Base-by-base conservation (phyloP, 2,888 invertebrate species). In the Lasioglossum leucozonium region DNA sequence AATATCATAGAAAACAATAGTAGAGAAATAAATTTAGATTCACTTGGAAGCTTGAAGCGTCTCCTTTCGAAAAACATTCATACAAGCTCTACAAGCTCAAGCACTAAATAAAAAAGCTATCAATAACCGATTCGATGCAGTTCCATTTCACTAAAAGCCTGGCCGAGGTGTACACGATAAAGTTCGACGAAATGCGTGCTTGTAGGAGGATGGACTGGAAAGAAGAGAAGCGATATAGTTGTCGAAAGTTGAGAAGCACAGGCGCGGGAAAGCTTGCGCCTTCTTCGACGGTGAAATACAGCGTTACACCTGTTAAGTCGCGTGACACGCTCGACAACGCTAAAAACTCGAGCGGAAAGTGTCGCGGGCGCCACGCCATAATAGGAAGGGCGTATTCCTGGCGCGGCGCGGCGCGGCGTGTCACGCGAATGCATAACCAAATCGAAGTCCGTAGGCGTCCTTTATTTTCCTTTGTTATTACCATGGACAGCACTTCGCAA, bases 391-490 rank as follows among this genome's bases (percentile, higher is more conserved):
- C 74, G 79, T 81, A 65, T 72, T 55, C 62, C 75, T n/a, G n/a
- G n/a, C n/a, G n/a, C 77, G 37, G 30, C 79, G 67, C 77, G 37
- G 30, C 79, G 67, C 77, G 37, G 30, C 79, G 67, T 79, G 82
- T 84, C 91, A 81, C 78, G 84, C 87, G 84, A 84, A 81, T 87
- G 89, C 69, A 77, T 73, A 85, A 81, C 75, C 76, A 55, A 62
- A 77, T 73, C 72, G 73, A 74, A 72, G 67, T 80, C 79, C 55
- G 55, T 47, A 73, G 40, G 71, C 85, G 71, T 81, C 82, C 74
- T 86, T 82, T 91, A 90, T 90, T 90, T 90, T 91, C 90, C 84
- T 91, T 90, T 90, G 88, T 90, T 88, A 91, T 90, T 91, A 91
- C 82, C 84, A 77, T 62, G 82, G 83, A 79, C 90, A 74, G 91